Evolutionary conservation across 2,888 invertebrate genomes (phyloP).

Genomic region (Cynaeus angustus): DNA sequence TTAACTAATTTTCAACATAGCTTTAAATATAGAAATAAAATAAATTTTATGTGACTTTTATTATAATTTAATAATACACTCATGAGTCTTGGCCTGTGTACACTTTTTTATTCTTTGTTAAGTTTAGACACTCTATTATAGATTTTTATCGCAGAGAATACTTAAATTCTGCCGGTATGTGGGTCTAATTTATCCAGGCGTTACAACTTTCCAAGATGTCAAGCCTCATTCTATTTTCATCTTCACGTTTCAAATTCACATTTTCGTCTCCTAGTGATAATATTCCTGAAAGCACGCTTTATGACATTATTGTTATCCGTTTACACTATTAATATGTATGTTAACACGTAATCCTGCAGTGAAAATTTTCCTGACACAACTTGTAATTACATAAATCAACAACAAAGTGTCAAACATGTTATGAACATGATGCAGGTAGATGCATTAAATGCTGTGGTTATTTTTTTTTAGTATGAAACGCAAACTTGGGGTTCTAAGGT

Average conservation of each 20-base stretch:
- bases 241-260: constrained; percentile 1
- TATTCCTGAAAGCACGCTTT: not conserved
- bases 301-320: constrained; percentile 1
- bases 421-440: constrained; percentile 4
- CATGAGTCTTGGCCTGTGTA: too few species aligned
- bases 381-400: constrained; percentile 10
- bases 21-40: too few species aligned
- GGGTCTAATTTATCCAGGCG: not conserved
- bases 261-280: not conserved
- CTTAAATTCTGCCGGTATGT: not conserved
- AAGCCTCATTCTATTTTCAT: constrained; percentile 1
- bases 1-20: too few species aligned
- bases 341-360: constrained; percentile 1
- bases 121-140: too few species aligned
- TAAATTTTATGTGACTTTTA: too few species aligned
- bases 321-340: constrained; percentile 3
- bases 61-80: too few species aligned
- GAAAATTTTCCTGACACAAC: not conserved
- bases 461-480: too few species aligned
- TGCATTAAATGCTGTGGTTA: not conserved
- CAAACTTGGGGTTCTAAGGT: too few species aligned
- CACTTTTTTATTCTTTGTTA: too few species aligned
- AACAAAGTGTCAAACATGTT: constrained; percentile 1
- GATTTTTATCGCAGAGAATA: too few species aligned
- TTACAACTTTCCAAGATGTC: not conserved